Evolutionary conservation across 2,888 invertebrate species (phyloP).

Genomic region (Drosophila diplacantha): DNA sequence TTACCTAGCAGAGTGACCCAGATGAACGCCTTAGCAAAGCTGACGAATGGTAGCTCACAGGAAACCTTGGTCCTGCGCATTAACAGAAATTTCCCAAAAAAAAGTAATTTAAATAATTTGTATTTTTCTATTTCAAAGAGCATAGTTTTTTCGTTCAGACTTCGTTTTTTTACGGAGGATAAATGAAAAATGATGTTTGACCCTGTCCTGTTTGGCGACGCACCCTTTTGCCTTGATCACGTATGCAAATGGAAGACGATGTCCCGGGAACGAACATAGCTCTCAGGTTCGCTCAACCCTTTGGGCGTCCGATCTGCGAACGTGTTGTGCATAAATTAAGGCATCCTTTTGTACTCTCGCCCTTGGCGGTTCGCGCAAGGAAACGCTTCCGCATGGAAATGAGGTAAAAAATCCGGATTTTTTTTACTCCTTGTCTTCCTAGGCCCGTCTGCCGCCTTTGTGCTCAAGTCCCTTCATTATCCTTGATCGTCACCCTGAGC

Average conservation of each 20-base stretch:
- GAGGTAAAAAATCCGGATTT: constrained; percentile 75
- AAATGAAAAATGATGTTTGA: constrained; percentile 67
- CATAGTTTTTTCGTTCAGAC: constrained; percentile 38
- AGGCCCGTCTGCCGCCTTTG: constrained; percentile 41
- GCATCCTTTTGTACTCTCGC: constrained; percentile 51
- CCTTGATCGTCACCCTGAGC: constrained; percentile 65
- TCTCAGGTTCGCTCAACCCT: constrained; percentile 50
- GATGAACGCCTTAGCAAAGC: constrained; percentile 1
- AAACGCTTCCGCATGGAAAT: constrained; percentile 72
- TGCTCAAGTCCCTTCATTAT: constrained; percentile 42
- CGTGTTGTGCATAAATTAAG: constrained; percentile 73
- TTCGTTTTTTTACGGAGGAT: constrained; percentile 21
- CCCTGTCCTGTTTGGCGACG: constrained; percentile 48
- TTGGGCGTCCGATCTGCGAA: constrained; percentile 62
- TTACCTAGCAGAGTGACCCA: constrained; percentile 26
- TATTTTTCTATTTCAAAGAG: constrained; percentile 60
- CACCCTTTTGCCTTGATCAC: constrained; percentile 64
- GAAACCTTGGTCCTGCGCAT: constrained; percentile 33
- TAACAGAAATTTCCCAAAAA: constrained; percentile 1
- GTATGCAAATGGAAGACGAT: constrained; percentile 66
- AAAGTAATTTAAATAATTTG: constrained; percentile 57
- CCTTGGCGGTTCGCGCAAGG: constrained; percentile 57
- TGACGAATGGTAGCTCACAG: constrained; percentile 7
- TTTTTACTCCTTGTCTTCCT: constrained; percentile 56
- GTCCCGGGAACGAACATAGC: constrained; percentile 62